Base-by-base conservation (phyloP, 2,888 invertebrate genomes). In the Pinctada fucata region DNA sequence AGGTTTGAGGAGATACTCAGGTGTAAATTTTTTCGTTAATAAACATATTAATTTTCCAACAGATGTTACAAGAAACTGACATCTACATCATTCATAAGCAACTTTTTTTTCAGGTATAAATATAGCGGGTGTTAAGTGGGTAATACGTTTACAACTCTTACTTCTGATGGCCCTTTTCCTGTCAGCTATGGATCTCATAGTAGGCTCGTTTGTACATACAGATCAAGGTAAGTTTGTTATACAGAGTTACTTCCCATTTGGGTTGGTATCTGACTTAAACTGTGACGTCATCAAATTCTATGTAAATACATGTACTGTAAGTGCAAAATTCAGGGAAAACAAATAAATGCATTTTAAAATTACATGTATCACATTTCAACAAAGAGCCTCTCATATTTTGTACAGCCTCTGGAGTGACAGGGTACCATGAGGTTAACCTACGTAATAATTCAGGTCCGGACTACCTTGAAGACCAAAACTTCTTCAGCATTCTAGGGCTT, bases 91-190 rank as follows among this genome's bases (percentile, higher is more conserved):
- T n/a, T n/a, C n/a, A n/a, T n/a, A n/a, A n/a, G 31, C 31, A 16
- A 31, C 65, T 45, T 16, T 45, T 65, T 67, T 89, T 88, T 58
- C 88, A 93, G 94, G 96, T 82, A 97, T 99, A 86, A 99, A 99
- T 93, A 94, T 98, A 66, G 98, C 98, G 49, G 99, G 99, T 65
- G 98, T 99, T 0, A 98, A 98, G 92, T 99, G 98, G 98, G 98
- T 99, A 49, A 96, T 99, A 78, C 97, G 99, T 90, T 93, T 99
- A 76, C 99, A 99, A 92, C 97, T 99, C 93, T 93, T 96, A 52
- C 94, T 99, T 68, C 94, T 99, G 48, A 94, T 97, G 85, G 95
- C 98, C 76, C 94, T 99, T 79, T 94, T 97, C 75, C 93, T 97
- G 81, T 97, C 98, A 79, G 97, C 97, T 10, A 93, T 97, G 85